phyloP scores from a whole-genome alignment of 2,113 vertebrate genomes.

The Myiopsitta monachus region DNA sequence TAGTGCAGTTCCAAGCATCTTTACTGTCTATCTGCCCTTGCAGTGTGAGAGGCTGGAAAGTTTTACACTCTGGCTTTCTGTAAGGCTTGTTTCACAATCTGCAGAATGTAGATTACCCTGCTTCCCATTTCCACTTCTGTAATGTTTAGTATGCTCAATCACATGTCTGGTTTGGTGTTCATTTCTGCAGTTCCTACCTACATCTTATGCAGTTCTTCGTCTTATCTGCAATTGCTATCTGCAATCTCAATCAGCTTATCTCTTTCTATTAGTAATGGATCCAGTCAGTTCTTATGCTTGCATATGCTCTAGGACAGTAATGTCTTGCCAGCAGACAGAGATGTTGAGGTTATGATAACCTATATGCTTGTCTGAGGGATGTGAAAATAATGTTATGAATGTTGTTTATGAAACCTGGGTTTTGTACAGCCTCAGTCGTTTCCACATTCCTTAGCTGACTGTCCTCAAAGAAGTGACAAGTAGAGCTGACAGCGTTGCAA shows the following conservation, averaged over 20 bases:
- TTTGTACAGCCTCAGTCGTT: neutral
- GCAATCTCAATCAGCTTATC: neutral
- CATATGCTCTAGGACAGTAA: neutral
- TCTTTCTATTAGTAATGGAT: slow-evolving; percentile 52
- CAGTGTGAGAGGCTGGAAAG: slow-evolving; percentile 21
- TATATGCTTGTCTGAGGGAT: slow-evolving; percentile 19
- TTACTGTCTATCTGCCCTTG: slow-evolving; percentile 26
- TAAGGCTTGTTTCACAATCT: slow-evolving; percentile 11
- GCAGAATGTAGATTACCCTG: neutral
- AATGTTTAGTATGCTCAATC: neutral
- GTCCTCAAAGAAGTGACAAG: neutral
- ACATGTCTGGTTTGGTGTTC: neutral
- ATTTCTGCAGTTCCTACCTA: slow-evolving; percentile 32
- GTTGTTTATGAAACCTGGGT: slow-evolving; percentile 17
- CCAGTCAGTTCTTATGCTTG: neutral
- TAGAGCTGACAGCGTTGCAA: neutral
- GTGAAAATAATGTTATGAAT: slow-evolving; percentile 56
- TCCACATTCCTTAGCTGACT: neutral
- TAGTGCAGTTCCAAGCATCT: slow-evolving; percentile 11
- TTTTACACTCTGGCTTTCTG: neutral
- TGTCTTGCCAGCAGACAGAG: slow-evolving; percentile 3
- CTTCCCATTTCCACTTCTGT: slow-evolving; percentile 32
- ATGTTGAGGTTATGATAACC: slow-evolving; percentile 39
- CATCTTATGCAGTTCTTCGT: neutral
- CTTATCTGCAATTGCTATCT: slow-evolving; percentile 19